Percentiles rank a stretch among this genome's conserved stretches.
Conservation (phyloP, 1,140 invertebrate genomes). For the Eurosta solidaginis region DNA sequence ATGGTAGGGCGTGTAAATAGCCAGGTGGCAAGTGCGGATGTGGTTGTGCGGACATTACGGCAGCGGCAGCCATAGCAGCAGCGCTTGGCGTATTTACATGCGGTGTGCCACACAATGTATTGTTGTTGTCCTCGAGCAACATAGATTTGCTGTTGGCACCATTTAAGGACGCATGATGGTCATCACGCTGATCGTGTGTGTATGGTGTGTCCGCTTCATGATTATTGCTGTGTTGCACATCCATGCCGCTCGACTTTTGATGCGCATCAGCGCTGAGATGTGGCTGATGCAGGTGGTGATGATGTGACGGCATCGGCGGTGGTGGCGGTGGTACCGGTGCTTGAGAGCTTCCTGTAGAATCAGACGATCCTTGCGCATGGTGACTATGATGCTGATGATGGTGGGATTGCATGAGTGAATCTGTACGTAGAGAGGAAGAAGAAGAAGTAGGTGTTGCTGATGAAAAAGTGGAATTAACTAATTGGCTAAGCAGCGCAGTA, state of each 20-base stretch:
- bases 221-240: neutral
- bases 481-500: conserved; percentile 56
- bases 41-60: conserved; percentile 39
- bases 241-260: conserved; percentile 13
- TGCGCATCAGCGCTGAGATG: conserved; percentile 36
- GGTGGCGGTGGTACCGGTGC: conserved; percentile 29
- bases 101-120: conserved; percentile 42
- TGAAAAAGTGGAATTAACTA: conserved; percentile 59
- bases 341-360: too few relatives aligned
- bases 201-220: conserved; percentile 53
- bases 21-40: conserved; percentile 39
- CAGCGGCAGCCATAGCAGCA: conserved; percentile 44
- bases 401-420: conserved; percentile 29
- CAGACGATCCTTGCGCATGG: conserved; percentile 42
- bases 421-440: conserved; percentile 46
- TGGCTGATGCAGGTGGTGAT: conserved; percentile 44
- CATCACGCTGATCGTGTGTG: conserved; percentile 40
- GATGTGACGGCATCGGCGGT: conserved; percentile 33
- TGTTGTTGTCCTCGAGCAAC: conserved; percentile 48
- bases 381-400: conserved; percentile 34
- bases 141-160: neutral
- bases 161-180: conserved; percentile 32
- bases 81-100: conserved; percentile 44
- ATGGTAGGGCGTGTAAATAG: conserved; percentile 47
- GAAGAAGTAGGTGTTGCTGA: conserved; percentile 29